Evolutionary conservation across 2,113 vertebrate species (phyloP), one percentile per base, ranked within the genome.

Genomic region (Edolisoma coerulescens): DNA sequence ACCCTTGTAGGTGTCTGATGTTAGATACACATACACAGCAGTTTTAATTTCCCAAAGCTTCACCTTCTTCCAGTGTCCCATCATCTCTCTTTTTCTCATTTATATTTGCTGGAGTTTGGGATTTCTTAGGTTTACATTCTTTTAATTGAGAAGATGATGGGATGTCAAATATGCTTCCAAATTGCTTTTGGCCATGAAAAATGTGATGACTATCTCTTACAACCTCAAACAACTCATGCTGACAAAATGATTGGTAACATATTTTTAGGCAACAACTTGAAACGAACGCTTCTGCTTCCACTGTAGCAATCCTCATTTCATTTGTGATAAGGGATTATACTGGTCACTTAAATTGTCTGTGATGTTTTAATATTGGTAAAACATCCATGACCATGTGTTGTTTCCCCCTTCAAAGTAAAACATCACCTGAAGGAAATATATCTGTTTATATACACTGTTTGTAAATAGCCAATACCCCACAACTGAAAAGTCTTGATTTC

Each of bases 381-480:
- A 73, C 1, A 2, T 35, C 39, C 50, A 16, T 12, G 11, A 45
- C 17, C 0, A 0, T 6, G 3, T 47, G 12, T 6, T 78, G 10
- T 21, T 80, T 73, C 27, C 13, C 7, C 32, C 28, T 83, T 81
- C 45, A 61, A 57, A 84, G 41, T 32, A 68, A 52, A 54, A 33
- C 2, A 3, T 60, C 0, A 1, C 18, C n/a, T 47, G 41, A 69
- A 63, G 19, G 50, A 91, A 89, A 84, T 33, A 6, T 3, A 39
- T 56, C 26, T 93, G 15, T 19, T 85, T 33, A 80, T 37, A 35
- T 4, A 30, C 10, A 47, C 14, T 39, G 20, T 37, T 56, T 50
- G 26, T 61, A 89, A 89, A 45, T 59, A 84, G 9, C 26, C 16
- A 52, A 57, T 50, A 57, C 3, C 14, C 6, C 27, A n/a, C 5